phyloP scores from a whole-genome alignment of 92 coral and sea anemone species.

The Desmophyllum pertusum region DNA sequence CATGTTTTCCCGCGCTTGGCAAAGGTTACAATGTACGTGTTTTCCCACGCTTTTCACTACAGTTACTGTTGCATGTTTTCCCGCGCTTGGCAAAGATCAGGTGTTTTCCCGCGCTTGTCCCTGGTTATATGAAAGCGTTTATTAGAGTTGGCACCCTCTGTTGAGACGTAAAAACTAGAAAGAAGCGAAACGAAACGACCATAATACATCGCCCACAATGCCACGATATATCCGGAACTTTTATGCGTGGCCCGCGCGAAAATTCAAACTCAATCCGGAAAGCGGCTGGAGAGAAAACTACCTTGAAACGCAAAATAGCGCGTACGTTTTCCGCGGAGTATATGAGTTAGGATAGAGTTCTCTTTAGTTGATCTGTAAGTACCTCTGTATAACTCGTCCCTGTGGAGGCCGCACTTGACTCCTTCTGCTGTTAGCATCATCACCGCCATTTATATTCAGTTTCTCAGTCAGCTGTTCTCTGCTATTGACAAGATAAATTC shows the following conservation, averaged over 20 bases:
- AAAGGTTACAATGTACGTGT: not conserved
- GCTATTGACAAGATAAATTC: slow-evolving; percentile 81
- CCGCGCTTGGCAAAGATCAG: not conserved
- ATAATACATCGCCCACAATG: too few species aligned
- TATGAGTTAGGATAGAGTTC: not conserved
- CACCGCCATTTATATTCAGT: slow-evolving; percentile 55
- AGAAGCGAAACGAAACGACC: too few species aligned
- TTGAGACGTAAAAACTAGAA: not conserved
- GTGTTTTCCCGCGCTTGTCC: not conserved
- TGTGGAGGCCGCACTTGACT: slow-evolving; percentile 67
- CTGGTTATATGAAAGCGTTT: not conserved
- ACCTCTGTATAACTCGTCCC: slow-evolving; percentile 88
- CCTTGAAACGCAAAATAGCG: too few species aligned
- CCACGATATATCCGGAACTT: too few species aligned
- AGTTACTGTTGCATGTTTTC: not conserved
- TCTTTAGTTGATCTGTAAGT: not conserved
- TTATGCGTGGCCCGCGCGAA: too few species aligned
- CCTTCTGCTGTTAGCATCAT: slow-evolving; percentile 48
- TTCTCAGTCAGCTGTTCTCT: slow-evolving; percentile 71
- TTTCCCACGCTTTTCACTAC: not conserved
- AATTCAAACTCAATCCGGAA: too few species aligned
- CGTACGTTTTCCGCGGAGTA: too few species aligned
- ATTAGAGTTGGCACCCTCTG: not conserved
- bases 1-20: slow-evolving; percentile 1
- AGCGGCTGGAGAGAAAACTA: too few species aligned